phyloP scores from a whole-genome alignment of 2,113 vertebrate species.

The Tor tambroides region DNA sequence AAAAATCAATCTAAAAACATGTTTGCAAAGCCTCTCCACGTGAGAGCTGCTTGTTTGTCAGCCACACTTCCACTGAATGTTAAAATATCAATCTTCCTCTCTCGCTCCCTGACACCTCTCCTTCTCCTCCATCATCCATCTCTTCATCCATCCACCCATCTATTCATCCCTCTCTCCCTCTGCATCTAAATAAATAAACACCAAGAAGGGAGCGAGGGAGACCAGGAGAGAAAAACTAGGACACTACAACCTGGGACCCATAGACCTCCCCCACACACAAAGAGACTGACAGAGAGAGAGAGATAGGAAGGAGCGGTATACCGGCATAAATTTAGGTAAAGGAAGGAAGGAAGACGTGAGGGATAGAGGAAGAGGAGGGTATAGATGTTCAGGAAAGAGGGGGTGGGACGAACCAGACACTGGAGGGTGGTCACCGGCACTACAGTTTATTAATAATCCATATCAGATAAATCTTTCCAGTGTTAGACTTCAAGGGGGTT shows the following conservation, averaged over 20 bases:
- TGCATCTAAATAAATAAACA: constrained; percentile 53
- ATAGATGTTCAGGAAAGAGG: not conserved
- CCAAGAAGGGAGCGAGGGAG: constrained; percentile 11
- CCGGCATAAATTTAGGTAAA: constrained; percentile 9
- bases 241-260: constrained; percentile 55
- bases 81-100: constrained; percentile 22
- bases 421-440: constrained; percentile 38
- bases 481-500: constrained; percentile 6
- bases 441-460: constrained; percentile 58
- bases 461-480: constrained; percentile 34
- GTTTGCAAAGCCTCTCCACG: constrained; percentile 1
- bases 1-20: not conserved
- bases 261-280: constrained; percentile 23
- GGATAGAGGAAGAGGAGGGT: constrained; percentile 14
- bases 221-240: constrained; percentile 50
- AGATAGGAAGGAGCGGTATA: constrained; percentile 25
- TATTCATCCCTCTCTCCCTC: constrained; percentile 30
- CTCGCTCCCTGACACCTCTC: constrained; percentile 26
- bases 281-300: not conserved
- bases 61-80: constrained; percentile 35
- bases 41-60: constrained; percentile 7
- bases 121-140: constrained; percentile 1
- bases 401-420: constrained; percentile 26
- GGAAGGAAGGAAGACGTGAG: constrained; percentile 49
- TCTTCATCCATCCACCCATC: constrained; percentile 45